Conservation (phyloP, 2,888 invertebrate species). For the Athripsodes cinereus region DNA sequence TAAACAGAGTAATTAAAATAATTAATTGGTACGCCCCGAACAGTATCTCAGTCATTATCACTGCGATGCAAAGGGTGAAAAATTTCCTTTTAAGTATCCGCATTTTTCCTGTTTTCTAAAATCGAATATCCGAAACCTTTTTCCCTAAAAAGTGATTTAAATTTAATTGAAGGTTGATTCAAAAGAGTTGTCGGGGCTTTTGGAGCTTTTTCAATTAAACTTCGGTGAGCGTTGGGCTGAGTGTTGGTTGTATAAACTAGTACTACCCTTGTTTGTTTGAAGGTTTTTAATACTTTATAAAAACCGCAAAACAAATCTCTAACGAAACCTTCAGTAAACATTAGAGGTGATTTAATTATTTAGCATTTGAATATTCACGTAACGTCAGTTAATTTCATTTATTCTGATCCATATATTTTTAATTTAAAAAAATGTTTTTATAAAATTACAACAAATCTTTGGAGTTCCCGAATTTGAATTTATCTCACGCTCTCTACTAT, state of each 20-base stretch:
- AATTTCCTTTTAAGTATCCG: background rate
- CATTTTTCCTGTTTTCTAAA: background rate
- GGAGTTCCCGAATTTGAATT: too few species aligned
- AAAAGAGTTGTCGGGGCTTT: background rate
- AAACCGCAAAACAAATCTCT: background rate
- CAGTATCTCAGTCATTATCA: background rate
- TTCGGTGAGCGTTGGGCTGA: background rate
- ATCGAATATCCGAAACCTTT: background rate
- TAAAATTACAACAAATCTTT: too few species aligned
- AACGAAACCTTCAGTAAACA: background rate
- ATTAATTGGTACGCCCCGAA: background rate
- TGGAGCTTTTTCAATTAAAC: slow-evolving; percentile 1
- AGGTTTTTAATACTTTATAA: background rate
- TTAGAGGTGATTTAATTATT: background rate
- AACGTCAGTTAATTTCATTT: too few species aligned
- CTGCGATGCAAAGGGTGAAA: background rate
- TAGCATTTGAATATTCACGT: background rate
- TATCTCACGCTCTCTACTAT: too few species aligned
- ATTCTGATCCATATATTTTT: too few species aligned
- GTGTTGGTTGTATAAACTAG: background rate
- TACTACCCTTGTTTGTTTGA: background rate
- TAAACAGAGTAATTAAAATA: background rate
- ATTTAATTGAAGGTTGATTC: slow-evolving; percentile 1
- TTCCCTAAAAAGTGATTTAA: background rate
- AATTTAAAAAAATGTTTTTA: too few species aligned